These are phyloP conservation scores for Diglossa brunneiventris DNA, from an alignment of 2,113 vertebrate species.

Conservation along the genomic window DNA sequence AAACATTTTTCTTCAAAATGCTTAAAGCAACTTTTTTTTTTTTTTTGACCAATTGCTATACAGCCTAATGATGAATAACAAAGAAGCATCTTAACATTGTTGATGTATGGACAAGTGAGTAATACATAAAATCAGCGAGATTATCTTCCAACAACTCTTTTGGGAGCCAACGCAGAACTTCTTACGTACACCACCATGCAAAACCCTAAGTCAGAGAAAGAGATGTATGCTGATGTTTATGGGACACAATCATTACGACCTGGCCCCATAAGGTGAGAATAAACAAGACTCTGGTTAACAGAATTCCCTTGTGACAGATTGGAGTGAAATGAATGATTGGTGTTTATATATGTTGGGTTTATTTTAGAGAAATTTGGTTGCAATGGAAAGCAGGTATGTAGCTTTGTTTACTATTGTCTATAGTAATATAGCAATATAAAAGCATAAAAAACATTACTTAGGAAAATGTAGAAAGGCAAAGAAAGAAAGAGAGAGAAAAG, in stretches of 20 bases:
- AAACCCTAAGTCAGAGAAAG: not conserved
- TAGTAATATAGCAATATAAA: not conserved
- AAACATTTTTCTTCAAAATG: not conserved
- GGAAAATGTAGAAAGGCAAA: not conserved
- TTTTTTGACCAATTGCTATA: not conserved
- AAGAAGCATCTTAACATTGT: not conserved
- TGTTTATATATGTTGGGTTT: not conserved
- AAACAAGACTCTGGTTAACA: not conserved
- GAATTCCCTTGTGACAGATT: not conserved
- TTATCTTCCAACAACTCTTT: not conserved
- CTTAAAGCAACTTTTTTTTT: not conserved
- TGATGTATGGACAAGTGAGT: not conserved
- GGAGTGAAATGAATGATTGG: not conserved
- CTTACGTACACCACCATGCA: not conserved
- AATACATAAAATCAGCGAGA: not conserved
- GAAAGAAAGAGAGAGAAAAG: not conserved
- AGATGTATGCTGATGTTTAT: not conserved
- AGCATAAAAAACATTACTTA: not conserved
- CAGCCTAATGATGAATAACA: not conserved
- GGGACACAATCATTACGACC: rapidly evolving
- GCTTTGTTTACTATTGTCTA: not conserved
- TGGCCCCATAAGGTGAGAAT: not conserved
- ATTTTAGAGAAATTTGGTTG: not conserved
- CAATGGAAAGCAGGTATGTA: not conserved
- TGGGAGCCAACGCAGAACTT: not conserved